These are phyloP conservation scores for Eupleurogrammus muticus DNA, from an alignment of 2,797 vertebrate genomes.

Conservation along the genomic window DNA sequence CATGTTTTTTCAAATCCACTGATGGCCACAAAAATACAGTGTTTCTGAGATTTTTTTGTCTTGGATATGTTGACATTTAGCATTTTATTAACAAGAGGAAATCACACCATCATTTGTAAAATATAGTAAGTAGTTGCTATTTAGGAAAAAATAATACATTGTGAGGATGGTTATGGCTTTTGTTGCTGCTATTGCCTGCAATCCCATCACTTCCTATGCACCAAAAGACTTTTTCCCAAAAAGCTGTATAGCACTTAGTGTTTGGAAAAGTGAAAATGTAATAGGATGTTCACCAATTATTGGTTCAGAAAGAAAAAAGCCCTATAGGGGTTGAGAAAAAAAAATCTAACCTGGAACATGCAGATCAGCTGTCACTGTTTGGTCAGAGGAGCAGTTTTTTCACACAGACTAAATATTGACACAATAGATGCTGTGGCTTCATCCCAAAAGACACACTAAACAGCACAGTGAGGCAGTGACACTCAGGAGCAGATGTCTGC, in stretches of 20 bases:
- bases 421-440: conserved; percentile 21
- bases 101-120: background rate
- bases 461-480: conserved; percentile 36
- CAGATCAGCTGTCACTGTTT: background rate
- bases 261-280: too few species aligned
- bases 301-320: background rate
- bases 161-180: background rate
- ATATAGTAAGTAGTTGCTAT: background rate
- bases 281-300: background rate
- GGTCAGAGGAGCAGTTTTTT: background rate
- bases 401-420: conserved; percentile 63
- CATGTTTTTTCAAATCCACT: too few species aligned
- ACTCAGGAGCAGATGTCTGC: conserved; percentile 58
- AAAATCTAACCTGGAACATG: background rate
- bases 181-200: background rate
- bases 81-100: background rate
- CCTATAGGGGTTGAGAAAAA: too few species aligned
- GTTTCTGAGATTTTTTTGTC: too few species aligned
- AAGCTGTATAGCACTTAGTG: background rate
- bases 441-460: conserved; percentile 44
- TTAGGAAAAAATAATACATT: background rate
- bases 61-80: background rate
- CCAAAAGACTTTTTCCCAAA: background rate
- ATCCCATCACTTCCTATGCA: background rate
- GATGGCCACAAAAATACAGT: too few species aligned